phyloP scores from a whole-genome alignment of 2,888 invertebrate species.

The Acanthopleura granulata region DNA sequence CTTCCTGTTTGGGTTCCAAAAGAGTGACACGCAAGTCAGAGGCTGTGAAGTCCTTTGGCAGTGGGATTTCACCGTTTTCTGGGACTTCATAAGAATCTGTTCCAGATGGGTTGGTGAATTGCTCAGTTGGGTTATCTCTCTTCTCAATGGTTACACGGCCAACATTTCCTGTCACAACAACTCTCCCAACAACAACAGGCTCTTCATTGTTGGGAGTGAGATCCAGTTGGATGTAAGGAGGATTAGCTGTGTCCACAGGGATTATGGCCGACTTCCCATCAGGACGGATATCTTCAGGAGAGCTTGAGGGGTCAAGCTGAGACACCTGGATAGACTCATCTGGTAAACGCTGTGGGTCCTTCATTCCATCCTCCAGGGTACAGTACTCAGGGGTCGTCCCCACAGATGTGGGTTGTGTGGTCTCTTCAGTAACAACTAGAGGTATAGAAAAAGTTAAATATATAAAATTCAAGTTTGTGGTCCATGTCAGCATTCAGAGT shows the following conservation, averaged over 20 bases:
- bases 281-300: slow-evolving; percentile 9
- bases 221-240: background rate
- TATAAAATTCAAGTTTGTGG: too few species aligned
- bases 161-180: background rate
- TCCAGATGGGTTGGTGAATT: background rate
- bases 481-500: too few species aligned
- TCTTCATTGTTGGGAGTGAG: background rate
- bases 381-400: slow-evolving; percentile 1
- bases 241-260: background rate
- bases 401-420: too few species aligned
- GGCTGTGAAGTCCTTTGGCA: background rate
- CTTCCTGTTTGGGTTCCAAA: background rate
- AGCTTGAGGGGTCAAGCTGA: background rate
- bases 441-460: too few species aligned
- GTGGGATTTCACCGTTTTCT: background rate
- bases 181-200: background rate
- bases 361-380: slow-evolving; percentile 12
- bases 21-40: background rate
- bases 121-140: background rate
- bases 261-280: background rate
- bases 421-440: background rate
- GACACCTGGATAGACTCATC: slow-evolving; percentile 1
- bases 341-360: background rate
- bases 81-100: background rate
- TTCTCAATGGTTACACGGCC: background rate